These are phyloP conservation scores for Onychomys leucogaster DNA, from an alignment of 2,797 vertebrate species.

Conservation along the genomic window DNA sequence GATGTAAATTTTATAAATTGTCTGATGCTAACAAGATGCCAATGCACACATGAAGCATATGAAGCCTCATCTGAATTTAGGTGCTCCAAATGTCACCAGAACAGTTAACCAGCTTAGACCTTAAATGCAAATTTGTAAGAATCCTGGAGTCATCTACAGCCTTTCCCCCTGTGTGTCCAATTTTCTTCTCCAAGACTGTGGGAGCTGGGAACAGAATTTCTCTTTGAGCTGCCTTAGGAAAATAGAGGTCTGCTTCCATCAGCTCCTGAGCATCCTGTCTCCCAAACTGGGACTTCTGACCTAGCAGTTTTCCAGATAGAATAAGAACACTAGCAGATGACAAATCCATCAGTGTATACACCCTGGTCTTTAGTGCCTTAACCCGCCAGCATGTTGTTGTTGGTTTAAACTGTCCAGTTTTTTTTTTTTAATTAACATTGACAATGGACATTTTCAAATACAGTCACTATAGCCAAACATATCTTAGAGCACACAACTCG, in stretches of 20 bases:
- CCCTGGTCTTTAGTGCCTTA: background rate
- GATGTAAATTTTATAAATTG: background rate
- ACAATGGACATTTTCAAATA: conserved; percentile 23
- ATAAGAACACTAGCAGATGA: background rate
- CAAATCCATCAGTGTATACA: background rate
- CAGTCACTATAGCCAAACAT: background rate
- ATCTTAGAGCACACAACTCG: background rate
- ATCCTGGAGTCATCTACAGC: background rate
- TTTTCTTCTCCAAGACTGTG: background rate
- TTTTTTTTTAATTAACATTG: background rate
- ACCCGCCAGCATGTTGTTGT: background rate
- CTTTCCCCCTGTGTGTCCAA: background rate
- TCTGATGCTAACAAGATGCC: background rate
- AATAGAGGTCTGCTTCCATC: background rate
- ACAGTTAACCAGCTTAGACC: background rate
- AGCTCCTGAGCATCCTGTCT: background rate
- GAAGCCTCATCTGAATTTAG: background rate
- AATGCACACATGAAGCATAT: background rate
- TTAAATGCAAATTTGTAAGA: conserved; percentile 44
- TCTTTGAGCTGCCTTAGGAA: conserved; percentile 26
- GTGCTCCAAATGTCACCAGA: background rate
- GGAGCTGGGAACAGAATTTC: background rate
- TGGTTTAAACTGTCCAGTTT: background rate
- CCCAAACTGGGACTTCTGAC: background rate
- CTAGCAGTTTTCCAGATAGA: background rate